Evolutionary conservation across 2,797 vertebrate genomes (phyloP).

Genomic region (Setipinna tenuifilis): DNA sequence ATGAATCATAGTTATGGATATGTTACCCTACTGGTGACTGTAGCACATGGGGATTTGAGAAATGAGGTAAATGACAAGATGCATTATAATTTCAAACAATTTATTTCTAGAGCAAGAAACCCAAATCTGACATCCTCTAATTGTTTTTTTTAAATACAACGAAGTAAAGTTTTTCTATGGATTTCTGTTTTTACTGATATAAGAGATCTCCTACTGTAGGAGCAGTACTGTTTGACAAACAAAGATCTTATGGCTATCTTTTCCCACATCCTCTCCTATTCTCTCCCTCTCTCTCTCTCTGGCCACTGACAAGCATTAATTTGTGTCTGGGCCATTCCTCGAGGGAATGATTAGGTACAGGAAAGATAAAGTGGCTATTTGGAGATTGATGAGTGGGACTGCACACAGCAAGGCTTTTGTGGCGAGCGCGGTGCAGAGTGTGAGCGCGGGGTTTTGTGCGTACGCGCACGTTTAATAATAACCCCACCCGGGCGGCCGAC

Average conservation of each 20-base stretch:
- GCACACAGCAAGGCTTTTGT: constrained; percentile 5
- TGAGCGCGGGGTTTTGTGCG: constrained; percentile 20
- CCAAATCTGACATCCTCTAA: not conserved
- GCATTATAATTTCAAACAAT: constrained; percentile 16
- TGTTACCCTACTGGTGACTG: constrained; percentile 40
- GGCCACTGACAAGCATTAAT: constrained; percentile 25
- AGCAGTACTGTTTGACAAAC: not conserved
- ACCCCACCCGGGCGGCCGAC: not conserved
- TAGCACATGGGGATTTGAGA: constrained; percentile 28
- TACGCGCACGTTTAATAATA: constrained; percentile 23
- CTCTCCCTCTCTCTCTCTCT: not conserved
- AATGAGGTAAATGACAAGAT: constrained; percentile 31
- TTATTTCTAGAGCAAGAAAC: not conserved
- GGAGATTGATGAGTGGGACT: not conserved
- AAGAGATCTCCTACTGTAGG: not conserved
- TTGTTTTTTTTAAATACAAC: not conserved
- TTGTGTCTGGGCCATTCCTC: not conserved
- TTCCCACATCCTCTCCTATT: not conserved
- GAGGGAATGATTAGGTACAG: constrained; percentile 10
- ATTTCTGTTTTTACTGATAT: no score
- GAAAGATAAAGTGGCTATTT: constrained; percentile 9
- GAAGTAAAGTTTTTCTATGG: not conserved
- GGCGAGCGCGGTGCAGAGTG: not conserved
- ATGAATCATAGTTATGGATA: constrained; percentile 18
- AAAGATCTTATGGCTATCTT: not conserved